phyloP scores from a whole-genome alignment of 2,113 vertebrate species.

The Lethenteron camtschaticum region DNA sequence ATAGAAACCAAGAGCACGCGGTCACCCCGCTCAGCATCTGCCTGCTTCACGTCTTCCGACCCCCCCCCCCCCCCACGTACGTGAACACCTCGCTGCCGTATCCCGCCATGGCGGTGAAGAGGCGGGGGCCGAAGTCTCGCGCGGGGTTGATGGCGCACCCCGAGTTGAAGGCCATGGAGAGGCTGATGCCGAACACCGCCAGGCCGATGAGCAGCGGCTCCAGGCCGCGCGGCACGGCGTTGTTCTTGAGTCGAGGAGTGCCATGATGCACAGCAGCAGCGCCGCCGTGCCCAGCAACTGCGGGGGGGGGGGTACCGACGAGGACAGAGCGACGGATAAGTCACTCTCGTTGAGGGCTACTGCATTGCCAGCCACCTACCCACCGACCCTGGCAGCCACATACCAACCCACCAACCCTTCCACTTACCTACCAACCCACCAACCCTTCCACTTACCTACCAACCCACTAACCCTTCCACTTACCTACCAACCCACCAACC shows the following conservation, averaged over 20 bases:
- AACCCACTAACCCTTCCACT: no score
- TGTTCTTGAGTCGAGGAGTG: slow-evolving; percentile 42
- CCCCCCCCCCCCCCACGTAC: slow-evolving; percentile 25
- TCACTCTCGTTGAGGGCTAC: no score
- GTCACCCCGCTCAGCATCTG: not conserved
- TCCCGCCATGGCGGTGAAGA: slow-evolving; percentile 61
- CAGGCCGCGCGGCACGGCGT: slow-evolving; percentile 16
- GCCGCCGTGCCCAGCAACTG: slow-evolving; percentile 38
- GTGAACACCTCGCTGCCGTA: slow-evolving; percentile 61
- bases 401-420: no score
- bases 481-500: no score
- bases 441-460: no score
- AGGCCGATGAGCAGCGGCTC: slow-evolving; percentile 35
- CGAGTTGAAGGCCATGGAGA: slow-evolving; percentile 58
- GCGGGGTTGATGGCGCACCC: slow-evolving; percentile 81
- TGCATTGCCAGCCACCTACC: no score
- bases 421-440: no score
- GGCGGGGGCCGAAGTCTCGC: slow-evolving; percentile 49
- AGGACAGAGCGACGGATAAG: not conserved
- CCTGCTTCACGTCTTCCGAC: slow-evolving; percentile 6
- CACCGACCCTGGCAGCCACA: no score
- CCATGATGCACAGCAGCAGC: slow-evolving; percentile 40
- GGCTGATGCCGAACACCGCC: slow-evolving; percentile 42
- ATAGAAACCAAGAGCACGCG: not conserved
- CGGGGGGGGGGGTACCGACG: slow-evolving; percentile 10